Evolutionary conservation across 2,888 invertebrate genomes (phyloP).

Genomic region (Ypsolopha scabrella): DNA sequence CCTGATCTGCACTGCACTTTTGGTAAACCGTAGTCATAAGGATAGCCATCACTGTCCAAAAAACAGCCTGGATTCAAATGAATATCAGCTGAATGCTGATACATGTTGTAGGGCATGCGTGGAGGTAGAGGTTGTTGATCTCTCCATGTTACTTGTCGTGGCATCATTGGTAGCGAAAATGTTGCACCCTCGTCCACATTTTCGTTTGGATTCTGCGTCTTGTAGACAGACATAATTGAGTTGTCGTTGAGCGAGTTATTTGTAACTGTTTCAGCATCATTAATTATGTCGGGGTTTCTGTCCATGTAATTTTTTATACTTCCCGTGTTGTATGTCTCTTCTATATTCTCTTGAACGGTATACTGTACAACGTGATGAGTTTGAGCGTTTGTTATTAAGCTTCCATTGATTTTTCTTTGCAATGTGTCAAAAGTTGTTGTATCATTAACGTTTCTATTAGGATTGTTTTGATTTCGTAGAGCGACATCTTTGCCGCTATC

Average conservation of each 20-base stretch:
- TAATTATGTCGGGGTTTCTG: conserved; percentile 84
- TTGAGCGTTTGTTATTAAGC: conserved; percentile 65
- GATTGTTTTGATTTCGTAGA: conserved; percentile 66
- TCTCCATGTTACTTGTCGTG: conserved; percentile 69
- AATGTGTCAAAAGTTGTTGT: conserved; percentile 41
- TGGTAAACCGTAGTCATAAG: conserved; percentile 81
- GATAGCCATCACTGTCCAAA: conserved; percentile 83
- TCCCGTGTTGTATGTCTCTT: conserved; percentile 61
- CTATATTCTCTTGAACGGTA: conserved; percentile 57
- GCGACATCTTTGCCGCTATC: conserved; percentile 74
- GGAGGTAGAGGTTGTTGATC: conserved; percentile 62
- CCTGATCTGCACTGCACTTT: conserved; percentile 67
- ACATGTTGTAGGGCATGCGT: conserved; percentile 59
- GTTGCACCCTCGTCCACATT: conserved; percentile 54
- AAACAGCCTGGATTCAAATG: conserved; percentile 83
- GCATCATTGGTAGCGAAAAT: conserved; percentile 28
- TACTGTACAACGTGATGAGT: conserved; percentile 70
- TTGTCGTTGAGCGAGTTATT: conserved; percentile 62
- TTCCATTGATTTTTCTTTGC: conserved; percentile 66
- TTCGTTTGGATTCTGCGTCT: conserved; percentile 45
- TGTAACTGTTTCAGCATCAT: conserved; percentile 76
- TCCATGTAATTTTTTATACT: conserved; percentile 69
- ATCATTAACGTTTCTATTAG: conserved; percentile 14
- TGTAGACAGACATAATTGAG: conserved; percentile 55
- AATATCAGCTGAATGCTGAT: conserved; percentile 78